These are phyloP conservation scores for Thymelicus acteon DNA, from an alignment of 2,888 invertebrate species.

Conservation along the genomic window DNA sequence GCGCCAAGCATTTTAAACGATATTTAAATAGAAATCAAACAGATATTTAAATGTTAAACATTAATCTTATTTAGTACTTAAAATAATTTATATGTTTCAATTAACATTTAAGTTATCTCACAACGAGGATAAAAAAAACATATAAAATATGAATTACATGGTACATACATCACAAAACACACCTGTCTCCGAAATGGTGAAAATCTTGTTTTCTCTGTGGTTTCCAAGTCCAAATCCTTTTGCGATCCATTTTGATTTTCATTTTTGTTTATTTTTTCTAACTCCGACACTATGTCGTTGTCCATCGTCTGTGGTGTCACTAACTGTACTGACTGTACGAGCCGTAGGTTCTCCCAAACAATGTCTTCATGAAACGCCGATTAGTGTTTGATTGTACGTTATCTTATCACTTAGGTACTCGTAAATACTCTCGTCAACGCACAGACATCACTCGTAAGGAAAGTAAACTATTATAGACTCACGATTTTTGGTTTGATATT, in stretches of 20 bases:
- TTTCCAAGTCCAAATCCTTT: slow-evolving; percentile 49
- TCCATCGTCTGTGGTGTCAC: slow-evolving; percentile 63
- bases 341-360: slow-evolving; percentile 39
- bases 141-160: slow-evolving; percentile 23
- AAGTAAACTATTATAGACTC: neutral
- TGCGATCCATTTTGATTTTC: slow-evolving; percentile 56
- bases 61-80: neutral
- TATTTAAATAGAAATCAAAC: neutral
- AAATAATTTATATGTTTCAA: neutral
- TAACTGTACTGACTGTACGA: slow-evolving; percentile 48
- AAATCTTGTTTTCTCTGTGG: slow-evolving; percentile 34
- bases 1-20: neutral
- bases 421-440: slow-evolving; percentile 40
- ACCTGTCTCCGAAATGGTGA: slow-evolving; percentile 73
- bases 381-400: slow-evolving; percentile 45
- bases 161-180: slow-evolving; percentile 50
- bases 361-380: slow-evolving; percentile 43
- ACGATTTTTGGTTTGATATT: neutral
- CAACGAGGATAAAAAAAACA: neutral
- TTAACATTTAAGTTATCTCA: neutral
- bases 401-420: slow-evolving; percentile 46
- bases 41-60: neutral
- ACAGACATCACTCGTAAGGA: slow-evolving; percentile 2
- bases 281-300: slow-evolving; percentile 58
- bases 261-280: slow-evolving; percentile 67